Evolutionary conservation across 92 coral and sea anemone species (phyloP).

Genomic region (Umimayanthus chanpuru): DNA sequence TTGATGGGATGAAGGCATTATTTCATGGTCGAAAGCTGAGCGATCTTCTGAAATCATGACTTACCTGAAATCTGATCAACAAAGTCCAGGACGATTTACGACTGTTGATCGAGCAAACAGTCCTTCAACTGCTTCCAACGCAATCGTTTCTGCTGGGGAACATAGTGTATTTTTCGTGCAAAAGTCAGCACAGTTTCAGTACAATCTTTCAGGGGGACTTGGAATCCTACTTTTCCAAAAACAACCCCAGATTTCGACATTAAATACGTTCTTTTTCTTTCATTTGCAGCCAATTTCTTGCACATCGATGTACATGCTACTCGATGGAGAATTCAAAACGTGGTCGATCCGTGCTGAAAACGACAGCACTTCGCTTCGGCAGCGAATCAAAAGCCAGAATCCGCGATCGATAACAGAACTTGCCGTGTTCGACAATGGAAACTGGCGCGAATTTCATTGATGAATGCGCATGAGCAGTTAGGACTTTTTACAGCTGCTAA

Average conservation of each 20-base stretch:
- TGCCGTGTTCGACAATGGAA: too few relatives aligned
- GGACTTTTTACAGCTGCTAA: too few relatives aligned
- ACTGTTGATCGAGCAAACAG: not conserved
- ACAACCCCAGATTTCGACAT: not conserved
- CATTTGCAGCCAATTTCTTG: not conserved
- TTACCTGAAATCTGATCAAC: not conserved
- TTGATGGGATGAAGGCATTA: not conserved
- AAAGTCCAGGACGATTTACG: not conserved
- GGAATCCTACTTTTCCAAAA: not conserved
- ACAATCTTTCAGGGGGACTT: not conserved
- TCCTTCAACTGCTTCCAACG: not conserved
- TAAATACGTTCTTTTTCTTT: not conserved
- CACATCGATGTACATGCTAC: not conserved
- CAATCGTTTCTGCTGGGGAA: not conserved
- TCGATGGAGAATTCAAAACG: not conserved
- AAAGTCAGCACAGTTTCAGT: not conserved
- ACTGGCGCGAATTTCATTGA: too few relatives aligned
- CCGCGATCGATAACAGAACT: too few relatives aligned
- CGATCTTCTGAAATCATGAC: not conserved
- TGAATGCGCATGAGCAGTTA: too few relatives aligned
- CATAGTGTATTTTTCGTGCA: not conserved
- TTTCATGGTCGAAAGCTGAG: not conserved
- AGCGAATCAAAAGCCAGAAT: too few relatives aligned
- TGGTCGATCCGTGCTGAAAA: slow-evolving; percentile 24
- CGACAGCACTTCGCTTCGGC: too few relatives aligned